Base-by-base conservation (phyloP, 1,140 invertebrate genomes). In the Planococcus citri region DNA sequence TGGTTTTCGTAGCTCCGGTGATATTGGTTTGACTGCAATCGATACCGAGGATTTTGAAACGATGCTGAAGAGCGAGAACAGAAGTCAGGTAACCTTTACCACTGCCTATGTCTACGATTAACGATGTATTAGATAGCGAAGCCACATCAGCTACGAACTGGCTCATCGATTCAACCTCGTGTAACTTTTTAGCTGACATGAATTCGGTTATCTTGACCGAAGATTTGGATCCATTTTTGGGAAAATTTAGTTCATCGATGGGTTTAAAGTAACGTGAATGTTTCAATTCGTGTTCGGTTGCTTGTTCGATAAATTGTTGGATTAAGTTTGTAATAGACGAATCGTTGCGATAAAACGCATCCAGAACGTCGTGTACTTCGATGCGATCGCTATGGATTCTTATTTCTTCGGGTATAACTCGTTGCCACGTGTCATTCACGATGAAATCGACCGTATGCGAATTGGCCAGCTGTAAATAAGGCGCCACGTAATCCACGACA, bases 1-100 rank as follows among this genome's bases (percentile, higher is more conserved):
- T 82, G 68, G 87, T 79, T 76, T 80, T 80, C 27, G 82, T 78
- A 37, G 88, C 87, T 72, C 86, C 83, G 70, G 83, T 78, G 0
- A 85, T 85, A 76, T 88, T 88, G 12, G 76, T 75, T 64, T 79
- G 74, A 25, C 84, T 86, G 21, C 87, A 86, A 79, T 95, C 92
- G 1, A 95, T 82, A 2, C 90, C 90, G 2, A 94, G 79, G 27
- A 92, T 88, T 24, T 85, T 85, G 68, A 91, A 78, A 8, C 83
- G 77, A 78, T 89, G 85, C 70, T 86, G 81, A 3, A 91, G 81
- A 0, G 87, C 83, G 60, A 95, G 78, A 69, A 87, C 82, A 0
- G 86, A 86, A 29, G 88, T 88, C 0, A 94, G 78, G 78, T 94
- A 91, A 0, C 91, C 92, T 77, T 90, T 90, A 0, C 92, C 92